Evolutionary conservation across 2,888 invertebrate genomes (phyloP), one percentile per base, ranked within the genome.

Genomic region (Drosophila putrida): DNA sequence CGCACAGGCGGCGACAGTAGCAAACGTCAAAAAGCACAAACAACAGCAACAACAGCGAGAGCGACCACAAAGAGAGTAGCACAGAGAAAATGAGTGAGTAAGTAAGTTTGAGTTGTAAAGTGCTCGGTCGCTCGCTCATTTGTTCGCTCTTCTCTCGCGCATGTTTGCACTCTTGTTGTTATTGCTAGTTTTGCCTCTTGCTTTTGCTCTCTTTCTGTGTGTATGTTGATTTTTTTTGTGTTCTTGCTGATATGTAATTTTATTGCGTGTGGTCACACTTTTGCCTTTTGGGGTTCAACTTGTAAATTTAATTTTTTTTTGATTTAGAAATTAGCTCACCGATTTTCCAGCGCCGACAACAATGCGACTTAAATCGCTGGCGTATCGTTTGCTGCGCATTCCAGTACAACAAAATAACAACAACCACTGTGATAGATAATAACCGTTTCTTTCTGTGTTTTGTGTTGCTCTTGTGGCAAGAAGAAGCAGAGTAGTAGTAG

Each of bases 331-430:
- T 64, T 75, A 62, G 79, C 75, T 74, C 71, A 79, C 78, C 78
- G 77, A 73, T 77, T 76, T 75, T 69, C 80, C 80, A 78, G 20
- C 77, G 78, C 74, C 66, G 74, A 86, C 79, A 69, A 86, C 76
- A 74, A 86, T 70, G 86, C 87, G 83, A 68, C 82, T 72, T 44
- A 84, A 80, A 68, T 83, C 78, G 79, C 77, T 84, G 75, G 80
- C 77, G 70, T 79, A 87, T 70, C 83, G 71, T 78, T 83, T 83
- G 77, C 77, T 83, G 75, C 88, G 87, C 83, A 88, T 84, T 85
- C 69, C 69, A 65, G 38, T 51, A 6, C 28, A 39, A 9, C 36
- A 28, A 36, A 38, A 44, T 44, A 44, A 55, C 35, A 44, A 44
- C 25, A 44, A 55, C n/a, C 38, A 44, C 55, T 55, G 53, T 25